These are phyloP conservation scores for Ispidina lecontei DNA, from an alignment of 2,797 vertebrate species.

Conservation along the genomic window DNA sequence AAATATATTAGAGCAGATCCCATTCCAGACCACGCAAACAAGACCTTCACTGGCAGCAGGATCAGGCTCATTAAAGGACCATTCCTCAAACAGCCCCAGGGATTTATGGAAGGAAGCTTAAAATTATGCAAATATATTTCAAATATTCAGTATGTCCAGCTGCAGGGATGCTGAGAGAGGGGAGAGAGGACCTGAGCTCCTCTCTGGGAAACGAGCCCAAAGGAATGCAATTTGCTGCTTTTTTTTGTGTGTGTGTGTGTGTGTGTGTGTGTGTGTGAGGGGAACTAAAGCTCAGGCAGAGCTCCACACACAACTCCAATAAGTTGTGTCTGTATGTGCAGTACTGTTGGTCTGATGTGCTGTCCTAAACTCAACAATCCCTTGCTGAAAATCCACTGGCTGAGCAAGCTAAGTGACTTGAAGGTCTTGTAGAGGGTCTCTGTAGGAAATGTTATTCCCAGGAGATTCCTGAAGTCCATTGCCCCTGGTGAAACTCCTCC, in stretches of 20 bases:
- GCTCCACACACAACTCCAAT: no score
- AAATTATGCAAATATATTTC: neutral
- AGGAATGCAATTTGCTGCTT: neutral
- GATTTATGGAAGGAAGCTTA: neutral
- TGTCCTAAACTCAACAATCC: neutral
- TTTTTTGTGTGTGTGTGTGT: no score
- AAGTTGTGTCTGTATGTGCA: neutral
- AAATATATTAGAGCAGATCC: neutral
- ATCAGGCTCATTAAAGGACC: neutral
- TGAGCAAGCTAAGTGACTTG: neutral
- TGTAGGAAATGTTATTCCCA: neutral
- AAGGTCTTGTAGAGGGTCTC: neutral
- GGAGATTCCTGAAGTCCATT: neutral
- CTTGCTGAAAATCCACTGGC: neutral
- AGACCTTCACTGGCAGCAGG: neutral
- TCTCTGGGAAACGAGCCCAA: neutral
- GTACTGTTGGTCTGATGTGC: neutral
- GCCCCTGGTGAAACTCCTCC: neutral
- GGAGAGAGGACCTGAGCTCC: neutral
- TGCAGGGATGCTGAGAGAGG: neutral
- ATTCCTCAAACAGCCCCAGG: neutral
- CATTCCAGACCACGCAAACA: neutral
- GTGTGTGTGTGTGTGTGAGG: no score
- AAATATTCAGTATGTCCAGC: neutral
- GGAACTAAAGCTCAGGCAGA: neutral